Percentiles rank a stretch among this genome's conserved stretches.
These are phyloP conservation scores for Rhea americana DNA, from an alignment of 2,113 vertebrate species.

Conservation along the genomic window DNA sequence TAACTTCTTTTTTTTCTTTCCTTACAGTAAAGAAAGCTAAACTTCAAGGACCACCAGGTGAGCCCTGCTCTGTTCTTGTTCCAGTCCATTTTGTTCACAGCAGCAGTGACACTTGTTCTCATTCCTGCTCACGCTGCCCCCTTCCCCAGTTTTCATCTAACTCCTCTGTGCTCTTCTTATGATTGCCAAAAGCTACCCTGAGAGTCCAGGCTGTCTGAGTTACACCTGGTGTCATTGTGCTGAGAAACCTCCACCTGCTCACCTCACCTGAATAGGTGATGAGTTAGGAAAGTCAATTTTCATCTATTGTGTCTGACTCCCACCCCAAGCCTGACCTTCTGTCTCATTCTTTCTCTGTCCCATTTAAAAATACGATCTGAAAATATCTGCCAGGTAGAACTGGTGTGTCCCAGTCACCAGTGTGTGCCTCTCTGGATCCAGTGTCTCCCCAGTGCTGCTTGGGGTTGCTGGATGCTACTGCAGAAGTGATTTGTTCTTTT, in stretches of 20 bases:
- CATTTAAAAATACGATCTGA: background rate
- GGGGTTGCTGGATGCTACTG: background rate
- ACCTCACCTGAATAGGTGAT: background rate
- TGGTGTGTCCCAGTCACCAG: background rate
- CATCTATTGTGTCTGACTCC: background rate
- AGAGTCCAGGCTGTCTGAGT: background rate
- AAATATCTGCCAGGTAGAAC: background rate
- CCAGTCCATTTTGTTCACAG: background rate
- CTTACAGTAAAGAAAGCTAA: conserved; percentile 81
- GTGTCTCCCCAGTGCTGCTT: fast-evolving
- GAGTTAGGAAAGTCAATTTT: background rate
- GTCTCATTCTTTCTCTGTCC: background rate
- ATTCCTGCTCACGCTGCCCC: fast-evolving
- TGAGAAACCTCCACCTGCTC: background rate
- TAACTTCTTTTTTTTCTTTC: background rate
- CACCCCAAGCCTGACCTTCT: fast-evolving
- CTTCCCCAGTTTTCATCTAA: background rate
- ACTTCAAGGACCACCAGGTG: conserved; percentile 81
- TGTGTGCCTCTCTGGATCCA: background rate
- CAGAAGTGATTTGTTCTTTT: background rate
- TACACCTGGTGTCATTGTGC: background rate
- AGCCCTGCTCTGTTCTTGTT: conserved; percentile 24
- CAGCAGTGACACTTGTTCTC: background rate
- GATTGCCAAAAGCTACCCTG: background rate
- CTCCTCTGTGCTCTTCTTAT: background rate